A percentile compares a stretch with the other conserved stretches of the same genome.
Conservation (phyloP, 2,888 invertebrate species). For the Rhyacophila evoluta region DNA sequence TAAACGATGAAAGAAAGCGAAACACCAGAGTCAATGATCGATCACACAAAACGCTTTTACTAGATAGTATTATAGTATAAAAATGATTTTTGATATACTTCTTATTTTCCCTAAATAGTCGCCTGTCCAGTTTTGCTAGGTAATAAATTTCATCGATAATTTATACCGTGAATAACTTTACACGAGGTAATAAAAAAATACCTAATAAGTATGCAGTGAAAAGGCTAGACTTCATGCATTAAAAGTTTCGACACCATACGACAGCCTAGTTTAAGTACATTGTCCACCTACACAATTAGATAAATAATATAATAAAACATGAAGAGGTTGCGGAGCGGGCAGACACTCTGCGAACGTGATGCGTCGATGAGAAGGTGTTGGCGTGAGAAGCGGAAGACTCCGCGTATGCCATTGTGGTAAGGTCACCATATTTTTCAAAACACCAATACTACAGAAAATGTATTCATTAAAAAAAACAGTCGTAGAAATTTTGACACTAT, state of each 20-base stretch:
- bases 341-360: not conserved
- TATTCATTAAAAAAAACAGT: no score
- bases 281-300: not conserved
- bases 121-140: no score
- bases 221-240: constrained; percentile 1
- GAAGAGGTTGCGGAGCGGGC: not conserved
- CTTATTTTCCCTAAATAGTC: no score
- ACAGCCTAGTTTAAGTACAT: not conserved
- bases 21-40: no score
- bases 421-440: no score
- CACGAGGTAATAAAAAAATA: not conserved
- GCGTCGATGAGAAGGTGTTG: not conserved
- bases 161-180: not conserved
- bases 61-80: no score
- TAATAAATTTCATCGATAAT: no score
- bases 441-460: no score
- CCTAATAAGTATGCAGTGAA: not conserved
- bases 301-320: constrained; percentile 1
- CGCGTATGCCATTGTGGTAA: not conserved
- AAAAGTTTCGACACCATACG: not conserved
- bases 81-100: no score
- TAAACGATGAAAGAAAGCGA: no score
- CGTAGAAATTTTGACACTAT: no score
- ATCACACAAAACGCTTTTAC: no score
- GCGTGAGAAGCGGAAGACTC: constrained; percentile 9